phyloP scores from a whole-genome alignment of 2,113 vertebrate genomes.

The Periophthalmodon schlosseri region DNA sequence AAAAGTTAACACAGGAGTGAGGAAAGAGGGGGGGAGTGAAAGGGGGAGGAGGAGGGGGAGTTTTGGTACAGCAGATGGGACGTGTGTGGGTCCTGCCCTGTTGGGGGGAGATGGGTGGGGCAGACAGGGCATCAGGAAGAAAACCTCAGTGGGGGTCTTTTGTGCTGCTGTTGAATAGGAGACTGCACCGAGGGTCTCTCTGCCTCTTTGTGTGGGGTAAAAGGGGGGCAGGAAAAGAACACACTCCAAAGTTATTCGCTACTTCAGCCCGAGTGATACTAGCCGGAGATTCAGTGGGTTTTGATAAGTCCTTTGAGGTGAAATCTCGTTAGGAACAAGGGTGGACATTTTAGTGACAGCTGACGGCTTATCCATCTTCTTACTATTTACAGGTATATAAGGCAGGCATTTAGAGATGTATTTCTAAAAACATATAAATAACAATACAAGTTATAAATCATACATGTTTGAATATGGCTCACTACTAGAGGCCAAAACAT shows the following conservation, averaged over 20 bases:
- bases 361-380: conserved; percentile 23
- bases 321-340: conserved; percentile 29
- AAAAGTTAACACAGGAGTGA: conserved; percentile 15
- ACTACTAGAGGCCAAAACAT: no score
- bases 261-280: conserved; percentile 35
- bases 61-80: conserved; percentile 73
- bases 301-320: conserved; percentile 8
- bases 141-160: conserved; percentile 82
- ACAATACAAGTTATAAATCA: no score
- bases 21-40: background rate
- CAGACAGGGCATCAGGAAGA: conserved; percentile 76
- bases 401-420: no score
- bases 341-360: conserved; percentile 32
- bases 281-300: background rate
- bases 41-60: conserved; percentile 51
- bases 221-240: conserved; percentile 56
- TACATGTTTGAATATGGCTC: no score
- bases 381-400: background rate
- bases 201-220: conserved; percentile 75
- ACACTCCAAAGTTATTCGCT: conserved; percentile 51
- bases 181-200: conserved; percentile 72
- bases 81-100: conserved; percentile 64
- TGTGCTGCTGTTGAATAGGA: conserved; percentile 78
- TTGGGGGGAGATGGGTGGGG: conserved; percentile 72
- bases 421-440: no score